phyloP scores from a whole-genome alignment of 2,888 invertebrate species.

The Conus canariensis region DNA sequence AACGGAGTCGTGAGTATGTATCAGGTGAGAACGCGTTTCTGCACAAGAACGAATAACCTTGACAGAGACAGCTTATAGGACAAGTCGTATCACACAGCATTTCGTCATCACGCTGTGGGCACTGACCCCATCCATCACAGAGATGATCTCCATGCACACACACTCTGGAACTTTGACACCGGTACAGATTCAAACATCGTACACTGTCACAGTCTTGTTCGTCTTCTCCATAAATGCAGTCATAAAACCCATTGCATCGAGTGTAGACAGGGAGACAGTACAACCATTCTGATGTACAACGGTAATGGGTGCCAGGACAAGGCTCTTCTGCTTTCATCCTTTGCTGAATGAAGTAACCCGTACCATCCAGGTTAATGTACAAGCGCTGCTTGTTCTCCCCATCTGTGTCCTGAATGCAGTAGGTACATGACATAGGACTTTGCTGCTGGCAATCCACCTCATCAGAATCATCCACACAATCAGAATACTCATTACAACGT shows the following conservation, averaged over 20 bases:
- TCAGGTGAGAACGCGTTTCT: neutral
- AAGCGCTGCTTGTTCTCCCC: neutral
- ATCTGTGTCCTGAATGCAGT: neutral
- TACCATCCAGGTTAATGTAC: neutral
- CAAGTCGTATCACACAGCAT: neutral
- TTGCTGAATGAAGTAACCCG: constrained; percentile 7
- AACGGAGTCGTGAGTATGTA: neutral
- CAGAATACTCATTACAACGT: neutral
- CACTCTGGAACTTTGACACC: neutral
- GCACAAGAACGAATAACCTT: neutral
- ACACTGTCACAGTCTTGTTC: neutral
- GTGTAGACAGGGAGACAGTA: constrained; percentile 17
- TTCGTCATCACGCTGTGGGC: neutral
- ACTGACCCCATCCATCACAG: constrained; percentile 14
- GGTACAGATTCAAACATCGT: neutral
- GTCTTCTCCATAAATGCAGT: constrained; percentile 6
- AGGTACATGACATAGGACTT: neutral
- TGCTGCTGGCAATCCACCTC: neutral
- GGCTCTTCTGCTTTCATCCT: neutral
- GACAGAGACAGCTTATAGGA: neutral
- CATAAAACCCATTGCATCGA: constrained; percentile 1
- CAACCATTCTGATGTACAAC: neutral
- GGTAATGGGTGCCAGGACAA: neutral
- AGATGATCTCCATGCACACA: constrained; percentile 16
- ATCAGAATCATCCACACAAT: constrained; percentile 25